These are phyloP conservation scores for Chelidonichthys spinosus DNA, from an alignment of 2,797 vertebrate genomes.

Conservation along the genomic window DNA sequence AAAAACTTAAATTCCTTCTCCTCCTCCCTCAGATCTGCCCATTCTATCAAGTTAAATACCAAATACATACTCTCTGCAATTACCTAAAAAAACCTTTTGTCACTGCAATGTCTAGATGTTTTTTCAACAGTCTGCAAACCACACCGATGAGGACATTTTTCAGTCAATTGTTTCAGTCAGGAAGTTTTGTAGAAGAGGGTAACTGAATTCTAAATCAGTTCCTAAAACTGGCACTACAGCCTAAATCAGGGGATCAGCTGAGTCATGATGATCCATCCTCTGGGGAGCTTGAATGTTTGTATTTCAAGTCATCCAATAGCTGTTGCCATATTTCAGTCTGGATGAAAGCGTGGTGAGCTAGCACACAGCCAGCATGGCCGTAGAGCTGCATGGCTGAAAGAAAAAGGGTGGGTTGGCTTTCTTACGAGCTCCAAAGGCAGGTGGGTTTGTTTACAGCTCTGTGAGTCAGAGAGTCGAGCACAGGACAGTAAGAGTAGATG, in stretches of 20 bases:
- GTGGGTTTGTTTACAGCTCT: conserved; percentile 31
- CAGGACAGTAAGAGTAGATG: conserved; percentile 68
- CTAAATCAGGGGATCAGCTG: background rate
- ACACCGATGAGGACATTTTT: background rate
- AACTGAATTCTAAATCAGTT: too few relatives aligned
- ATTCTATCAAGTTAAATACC: background rate
- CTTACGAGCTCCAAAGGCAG: conserved; percentile 5
- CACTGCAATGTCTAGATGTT: background rate
- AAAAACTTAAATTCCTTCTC: conserved; percentile 44
- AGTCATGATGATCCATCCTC: background rate
- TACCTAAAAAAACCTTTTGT: background rate
- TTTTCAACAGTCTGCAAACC: background rate
- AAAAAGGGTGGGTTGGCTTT: background rate
- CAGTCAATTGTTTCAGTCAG: too few relatives aligned
- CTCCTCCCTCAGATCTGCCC: conserved; percentile 19
- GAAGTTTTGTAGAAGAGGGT: too few relatives aligned
- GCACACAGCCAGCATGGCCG: background rate
- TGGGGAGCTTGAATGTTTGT: background rate
- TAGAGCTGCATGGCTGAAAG: background rate
- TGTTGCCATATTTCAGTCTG: conserved; percentile 4
- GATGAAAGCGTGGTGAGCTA: conserved; percentile 1
- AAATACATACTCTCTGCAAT: conserved; percentile 1
- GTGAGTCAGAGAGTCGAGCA: conserved; percentile 40
- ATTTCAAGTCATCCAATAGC: background rate
- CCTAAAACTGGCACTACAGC: background rate